Evolutionary conservation across 2,888 invertebrate genomes (phyloP).

Genomic region (Pandemis heparana): DNA sequence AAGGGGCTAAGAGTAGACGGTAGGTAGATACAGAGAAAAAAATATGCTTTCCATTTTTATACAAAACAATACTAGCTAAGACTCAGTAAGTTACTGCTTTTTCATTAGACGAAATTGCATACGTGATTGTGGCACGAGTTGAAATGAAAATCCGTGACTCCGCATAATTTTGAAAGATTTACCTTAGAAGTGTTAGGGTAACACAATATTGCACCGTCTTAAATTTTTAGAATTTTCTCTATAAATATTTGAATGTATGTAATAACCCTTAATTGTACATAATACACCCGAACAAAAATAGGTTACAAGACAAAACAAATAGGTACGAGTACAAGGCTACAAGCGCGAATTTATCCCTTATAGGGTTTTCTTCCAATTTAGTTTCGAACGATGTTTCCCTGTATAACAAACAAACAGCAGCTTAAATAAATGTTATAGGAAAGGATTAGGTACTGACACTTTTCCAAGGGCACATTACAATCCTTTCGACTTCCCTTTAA

Average conservation of each 20-base stretch:
- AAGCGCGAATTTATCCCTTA: too few relatives aligned
- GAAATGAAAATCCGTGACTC: conserved; percentile 30
- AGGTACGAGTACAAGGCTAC: too few relatives aligned
- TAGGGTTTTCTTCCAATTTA: too few relatives aligned
- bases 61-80: conserved; percentile 1
- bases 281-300: too few relatives aligned
- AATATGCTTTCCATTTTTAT: not conserved
- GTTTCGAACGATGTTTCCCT: not conserved
- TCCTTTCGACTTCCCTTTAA: conserved; percentile 30
- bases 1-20: too few relatives aligned
- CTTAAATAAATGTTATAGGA: conserved; percentile 12
- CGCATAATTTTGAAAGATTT: conserved; percentile 26
- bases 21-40: not conserved
- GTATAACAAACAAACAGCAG: not conserved
- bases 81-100: conserved; percentile 14
- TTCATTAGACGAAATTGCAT: conserved; percentile 27
- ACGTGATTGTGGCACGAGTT: conserved; percentile 19
- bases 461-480: conserved; percentile 14
- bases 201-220: not conserved
- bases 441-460: conserved; percentile 9
- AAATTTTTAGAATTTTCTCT: too few relatives aligned
- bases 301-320: too few relatives aligned
- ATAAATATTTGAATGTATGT: too few relatives aligned
- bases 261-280: too few relatives aligned
- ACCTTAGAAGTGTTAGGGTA: conserved; percentile 2